These are phyloP conservation scores for Sebastes ruberrimus DNA, from an alignment of 2,797 vertebrate genomes.

Conservation along the genomic window DNA sequence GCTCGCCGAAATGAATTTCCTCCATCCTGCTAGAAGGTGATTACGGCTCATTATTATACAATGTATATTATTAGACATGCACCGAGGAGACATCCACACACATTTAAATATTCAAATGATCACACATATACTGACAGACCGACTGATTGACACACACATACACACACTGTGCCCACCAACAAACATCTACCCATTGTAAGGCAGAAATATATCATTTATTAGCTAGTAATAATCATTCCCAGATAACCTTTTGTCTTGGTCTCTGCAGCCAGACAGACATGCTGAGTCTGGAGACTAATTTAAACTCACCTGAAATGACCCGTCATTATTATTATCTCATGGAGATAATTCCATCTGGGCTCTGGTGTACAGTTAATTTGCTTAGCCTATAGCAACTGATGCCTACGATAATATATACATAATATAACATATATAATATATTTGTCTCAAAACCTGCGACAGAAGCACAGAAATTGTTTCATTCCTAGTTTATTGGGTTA, in stretches of 20 bases:
- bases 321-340: conserved; percentile 1
- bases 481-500: background rate
- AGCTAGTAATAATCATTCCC: conserved; percentile 29
- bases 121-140: background rate
- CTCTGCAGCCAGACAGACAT: conserved; percentile 14
- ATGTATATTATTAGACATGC: conserved; percentile 41
- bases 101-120: conserved; percentile 11
- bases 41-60: conserved; percentile 47
- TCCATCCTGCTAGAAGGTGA: conserved; percentile 48
- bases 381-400: background rate
- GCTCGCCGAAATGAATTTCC: conserved; percentile 38
- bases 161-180: background rate
- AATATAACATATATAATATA: background rate
- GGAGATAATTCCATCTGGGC: background rate
- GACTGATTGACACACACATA: background rate
- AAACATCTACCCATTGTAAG: background rate
- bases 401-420: background rate
- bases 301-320: conserved; percentile 26
- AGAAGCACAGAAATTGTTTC: background rate
- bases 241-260: conserved; percentile 6
- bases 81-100: conserved; percentile 8
- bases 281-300: conserved; percentile 34
- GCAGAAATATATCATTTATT: background rate
- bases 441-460: background rate
- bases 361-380: background rate